phyloP scores from a whole-genome alignment of 1,140 invertebrate species.

The Zophobas atratus region DNA sequence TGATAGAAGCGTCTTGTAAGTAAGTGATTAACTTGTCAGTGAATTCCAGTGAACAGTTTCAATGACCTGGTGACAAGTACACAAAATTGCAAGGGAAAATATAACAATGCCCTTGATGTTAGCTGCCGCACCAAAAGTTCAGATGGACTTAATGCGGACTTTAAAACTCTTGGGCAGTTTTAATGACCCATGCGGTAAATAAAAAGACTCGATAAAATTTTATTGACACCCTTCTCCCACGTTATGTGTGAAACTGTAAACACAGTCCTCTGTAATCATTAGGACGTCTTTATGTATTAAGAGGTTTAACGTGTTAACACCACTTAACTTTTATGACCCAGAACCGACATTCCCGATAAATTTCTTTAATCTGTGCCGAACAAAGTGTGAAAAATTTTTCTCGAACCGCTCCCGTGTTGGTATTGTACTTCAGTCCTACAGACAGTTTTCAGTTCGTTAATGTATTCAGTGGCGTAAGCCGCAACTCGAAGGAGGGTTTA shows the following conservation, averaged over 20 bases:
- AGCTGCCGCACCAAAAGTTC: no score
- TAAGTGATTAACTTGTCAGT: no score
- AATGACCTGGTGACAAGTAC: no score
- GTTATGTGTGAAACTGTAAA: conserved; percentile 12
- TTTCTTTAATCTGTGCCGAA: not conserved
- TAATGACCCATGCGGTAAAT: no score
- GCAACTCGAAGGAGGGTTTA: conserved; percentile 11
- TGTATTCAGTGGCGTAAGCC: not conserved
- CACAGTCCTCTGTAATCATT: conserved; percentile 7
- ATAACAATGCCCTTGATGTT: no score
- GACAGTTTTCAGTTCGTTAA: not conserved
- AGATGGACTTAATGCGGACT: no score
- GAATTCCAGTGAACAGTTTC: no score
- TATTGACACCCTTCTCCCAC: no score
- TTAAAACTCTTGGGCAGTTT: no score
- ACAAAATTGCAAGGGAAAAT: no score
- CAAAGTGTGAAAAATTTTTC: not conserved
- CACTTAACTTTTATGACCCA: conserved; percentile 19
- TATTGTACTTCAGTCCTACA: not conserved
- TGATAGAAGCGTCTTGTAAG: no score
- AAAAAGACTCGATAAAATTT: no score
- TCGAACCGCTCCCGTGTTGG: not conserved
- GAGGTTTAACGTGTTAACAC: conserved; percentile 26
- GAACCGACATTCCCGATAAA: conserved; percentile 6
- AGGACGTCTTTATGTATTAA: conserved; percentile 19